Base-by-base conservation (phyloP, 2,888 invertebrate genomes). In the Gastracanthus pulcherrimus region DNA sequence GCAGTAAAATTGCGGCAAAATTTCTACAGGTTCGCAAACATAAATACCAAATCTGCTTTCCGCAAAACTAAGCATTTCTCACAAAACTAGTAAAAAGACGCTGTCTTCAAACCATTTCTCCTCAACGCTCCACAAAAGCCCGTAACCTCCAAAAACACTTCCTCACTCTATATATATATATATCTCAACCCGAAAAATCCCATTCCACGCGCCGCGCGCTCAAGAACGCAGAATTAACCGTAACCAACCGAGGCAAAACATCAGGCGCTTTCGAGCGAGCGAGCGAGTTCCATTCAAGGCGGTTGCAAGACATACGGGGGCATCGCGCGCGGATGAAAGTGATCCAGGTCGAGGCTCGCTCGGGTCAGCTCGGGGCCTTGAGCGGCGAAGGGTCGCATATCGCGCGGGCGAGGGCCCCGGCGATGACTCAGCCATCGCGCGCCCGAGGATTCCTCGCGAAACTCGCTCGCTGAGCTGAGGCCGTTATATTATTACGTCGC, bases 281-380 rank as follows among this genome's bases (percentile, higher is more conserved):
- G n/a, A 13, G 60, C 29, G 34, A 60, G 29, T 60, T 60, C 16
- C 60, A 31, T 60, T 34, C 29, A 60, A 60, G 34, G 13, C 60
- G n/a, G 34, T 60, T 60, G n/a, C n/a, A n/a, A n/a, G n/a, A n/a
- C n/a, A 51, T 51, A 60, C 60, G 60, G 60, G 41, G 60, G 67
- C 36, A 78, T 55, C 58, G 41, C 58, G 31, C 48, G n/a, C 41
- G 67, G 45, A 74, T 60, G 81, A 81, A 76, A 81, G 81, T 81
- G 81, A 81, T 81, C 66, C 71, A 72, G 81, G 76, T 76, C 81
- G 81, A 67, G 76, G 76, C 71, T 41, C 29, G 29, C 70, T n/a
- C 41, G 70, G 77, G 62, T 79, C 72, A 66, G 66, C 26, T 29
- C 5, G 31, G 48, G 71, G 70, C 80, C 80, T 80, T 80, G 80